Conservation (phyloP, 64 coral and sea anemone genomes). For the Montipora efflorescens region DNA sequence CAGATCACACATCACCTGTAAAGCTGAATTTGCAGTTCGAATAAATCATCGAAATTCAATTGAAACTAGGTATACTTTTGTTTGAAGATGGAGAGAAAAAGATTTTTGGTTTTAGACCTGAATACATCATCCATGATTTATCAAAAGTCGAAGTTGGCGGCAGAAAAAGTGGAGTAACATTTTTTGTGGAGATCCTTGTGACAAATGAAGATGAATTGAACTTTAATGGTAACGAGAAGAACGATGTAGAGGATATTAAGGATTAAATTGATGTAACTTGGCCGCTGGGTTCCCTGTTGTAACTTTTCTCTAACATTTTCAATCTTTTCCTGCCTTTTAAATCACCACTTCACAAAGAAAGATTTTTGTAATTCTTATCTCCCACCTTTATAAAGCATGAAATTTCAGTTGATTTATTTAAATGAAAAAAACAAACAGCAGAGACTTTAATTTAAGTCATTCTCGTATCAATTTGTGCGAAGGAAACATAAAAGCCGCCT, state of each 20-base stretch:
- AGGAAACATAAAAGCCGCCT: not conserved
- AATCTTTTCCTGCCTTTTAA: not conserved
- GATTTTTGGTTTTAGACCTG: not conserved
- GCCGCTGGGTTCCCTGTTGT: not conserved
- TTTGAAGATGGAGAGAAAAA: not conserved
- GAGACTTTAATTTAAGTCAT: not conserved
- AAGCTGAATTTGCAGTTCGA: constrained; percentile 37
- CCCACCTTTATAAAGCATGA: not conserved
- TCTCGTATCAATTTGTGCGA: constrained; percentile 13
- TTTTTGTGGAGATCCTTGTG: not conserved
- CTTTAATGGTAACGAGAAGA: not conserved
- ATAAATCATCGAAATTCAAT: constrained; percentile 5
- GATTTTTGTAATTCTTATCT: not conserved
- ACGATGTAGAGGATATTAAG: not conserved
- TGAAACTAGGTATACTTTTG: not conserved
- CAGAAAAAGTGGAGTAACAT: not conserved
- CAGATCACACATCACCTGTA: constrained; percentile 18
- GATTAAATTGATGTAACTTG: not conserved
- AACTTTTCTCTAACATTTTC: not conserved
- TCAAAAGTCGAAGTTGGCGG: not conserved
- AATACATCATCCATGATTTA: not conserved
- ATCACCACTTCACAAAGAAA: not conserved
- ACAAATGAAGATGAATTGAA: not conserved
- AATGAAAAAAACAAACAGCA: not conserved
- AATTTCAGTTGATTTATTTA: not conserved